These are phyloP conservation scores for Hirundichthys speculiger DNA, from an alignment of 2,113 vertebrate species.

Conservation along the genomic window DNA sequence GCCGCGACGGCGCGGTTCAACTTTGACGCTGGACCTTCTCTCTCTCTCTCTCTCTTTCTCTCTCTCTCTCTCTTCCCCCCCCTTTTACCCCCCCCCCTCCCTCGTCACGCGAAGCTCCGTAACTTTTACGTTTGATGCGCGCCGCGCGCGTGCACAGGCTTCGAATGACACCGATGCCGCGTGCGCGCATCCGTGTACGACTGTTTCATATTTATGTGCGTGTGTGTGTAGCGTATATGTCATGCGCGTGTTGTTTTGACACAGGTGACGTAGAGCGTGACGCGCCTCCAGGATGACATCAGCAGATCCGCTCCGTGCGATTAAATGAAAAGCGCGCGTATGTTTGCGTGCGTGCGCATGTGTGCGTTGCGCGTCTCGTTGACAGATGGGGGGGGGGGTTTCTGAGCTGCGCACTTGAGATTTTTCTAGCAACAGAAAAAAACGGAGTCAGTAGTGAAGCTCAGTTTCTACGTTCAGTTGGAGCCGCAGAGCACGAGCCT, in stretches of 20 bases:
- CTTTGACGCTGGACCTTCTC: conserved; percentile 62
- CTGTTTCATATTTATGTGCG: not conserved
- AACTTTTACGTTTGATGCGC: conserved; percentile 58
- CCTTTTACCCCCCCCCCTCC: no score
- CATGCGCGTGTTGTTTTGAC: conserved; percentile 62
- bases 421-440: conserved; percentile 37
- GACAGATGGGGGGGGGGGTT: conserved; percentile 12
- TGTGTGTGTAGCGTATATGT: not conserved
- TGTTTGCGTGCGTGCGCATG: no score
- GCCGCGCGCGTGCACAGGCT: conserved; percentile 14
- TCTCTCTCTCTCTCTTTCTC: not conserved
- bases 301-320: conserved; percentile 43
- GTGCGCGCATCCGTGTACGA: not conserved
- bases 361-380: no score
- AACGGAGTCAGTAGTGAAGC: not conserved
- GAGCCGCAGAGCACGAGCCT: no score
- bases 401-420: conserved; percentile 51
- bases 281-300: conserved; percentile 59
- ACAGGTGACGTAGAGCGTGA: conserved; percentile 70
- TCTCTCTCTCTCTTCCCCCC: not conserved
- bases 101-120: conserved; percentile 11
- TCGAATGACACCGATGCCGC: not conserved
- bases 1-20: conserved; percentile 61
- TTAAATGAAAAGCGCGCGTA: no score
- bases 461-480: no score